These are phyloP conservation scores for Zaprionus lachaisei DNA, from an alignment of 1,140 invertebrate species.

Conservation along the genomic window DNA sequence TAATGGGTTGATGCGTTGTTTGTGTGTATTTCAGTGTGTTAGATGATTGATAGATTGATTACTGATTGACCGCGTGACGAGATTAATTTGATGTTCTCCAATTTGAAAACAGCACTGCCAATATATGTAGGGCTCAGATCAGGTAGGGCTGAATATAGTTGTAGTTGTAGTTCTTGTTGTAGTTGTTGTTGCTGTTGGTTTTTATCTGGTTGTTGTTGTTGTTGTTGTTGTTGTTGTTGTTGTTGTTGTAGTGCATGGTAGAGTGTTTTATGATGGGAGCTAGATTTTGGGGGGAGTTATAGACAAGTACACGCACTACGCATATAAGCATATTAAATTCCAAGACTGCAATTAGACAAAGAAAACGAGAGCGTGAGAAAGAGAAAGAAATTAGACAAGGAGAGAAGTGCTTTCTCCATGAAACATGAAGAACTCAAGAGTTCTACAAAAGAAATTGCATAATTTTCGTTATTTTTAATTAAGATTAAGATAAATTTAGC, in stretches of 20 bases:
- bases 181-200: constrained; percentile 11
- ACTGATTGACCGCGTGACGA: constrained; percentile 18
- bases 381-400: constrained; percentile 1
- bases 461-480: neutral
- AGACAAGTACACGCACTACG: constrained; percentile 28
- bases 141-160: constrained; percentile 7
- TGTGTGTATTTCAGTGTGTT: neutral
- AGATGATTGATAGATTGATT: constrained; percentile 1
- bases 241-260: constrained; percentile 29
- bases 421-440: neutral
- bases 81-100: constrained; percentile 1
- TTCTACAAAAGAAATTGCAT: neutral
- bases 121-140: constrained; percentile 13
- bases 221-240: constrained; percentile 29
- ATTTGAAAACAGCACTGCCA: constrained; percentile 11
- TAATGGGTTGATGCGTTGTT: neutral
- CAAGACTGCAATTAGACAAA: constrained; percentile 75
- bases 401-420: neutral
- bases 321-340: constrained; percentile 64
- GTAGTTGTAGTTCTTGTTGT: constrained; percentile 6
- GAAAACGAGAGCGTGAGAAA: constrained; percentile 36
- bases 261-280: constrained; percentile 38
- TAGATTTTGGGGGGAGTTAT: constrained; percentile 31
- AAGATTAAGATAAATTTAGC: neutral
- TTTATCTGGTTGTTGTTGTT: constrained; percentile 26